Conservation (phyloP, 2,797 vertebrate genomes). For the Vespertilio murinus region DNA sequence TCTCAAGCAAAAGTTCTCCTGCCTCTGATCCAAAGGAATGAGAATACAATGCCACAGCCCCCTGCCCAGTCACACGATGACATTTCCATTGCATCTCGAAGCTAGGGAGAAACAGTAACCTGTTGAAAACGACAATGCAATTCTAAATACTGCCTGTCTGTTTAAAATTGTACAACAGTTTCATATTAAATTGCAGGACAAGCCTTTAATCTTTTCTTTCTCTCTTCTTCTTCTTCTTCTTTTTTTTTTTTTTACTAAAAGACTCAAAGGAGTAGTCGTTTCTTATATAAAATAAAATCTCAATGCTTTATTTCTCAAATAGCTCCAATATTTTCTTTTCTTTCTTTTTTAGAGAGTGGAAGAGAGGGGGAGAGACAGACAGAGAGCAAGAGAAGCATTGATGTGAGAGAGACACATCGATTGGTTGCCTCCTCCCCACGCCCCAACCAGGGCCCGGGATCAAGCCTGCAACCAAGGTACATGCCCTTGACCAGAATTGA, state of each 20-base stretch:
- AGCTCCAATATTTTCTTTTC: neutral
- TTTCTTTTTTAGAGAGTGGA: neutral
- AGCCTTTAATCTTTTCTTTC: neutral
- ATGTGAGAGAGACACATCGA: too few species aligned
- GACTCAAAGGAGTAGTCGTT: neutral
- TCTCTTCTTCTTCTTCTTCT: neutral
- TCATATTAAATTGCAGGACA: constrained; percentile 14
- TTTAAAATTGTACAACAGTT: constrained; percentile 20
- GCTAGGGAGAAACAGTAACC: neutral
- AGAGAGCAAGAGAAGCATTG: too few species aligned
- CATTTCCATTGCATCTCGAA: neutral
- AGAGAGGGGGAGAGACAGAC: too few species aligned
- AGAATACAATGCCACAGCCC: neutral
- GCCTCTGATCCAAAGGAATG: neutral
- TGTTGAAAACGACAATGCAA: neutral
- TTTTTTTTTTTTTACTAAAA: neutral
- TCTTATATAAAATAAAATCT: constrained; percentile 37
- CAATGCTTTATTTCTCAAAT: neutral
- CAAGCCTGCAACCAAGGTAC: too few species aligned
- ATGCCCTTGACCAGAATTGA: too few species aligned
- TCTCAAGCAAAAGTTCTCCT: neutral
- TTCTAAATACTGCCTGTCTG: neutral
- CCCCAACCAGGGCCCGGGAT: too few species aligned
- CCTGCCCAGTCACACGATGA: neutral
- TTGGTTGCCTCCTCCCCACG: too few species aligned